Percentiles rank a stretch among this genome's conserved stretches.
Evolutionary conservation across 2,888 invertebrate genomes (phyloP).

Genomic region (Hydropsyche betteni): DNA sequence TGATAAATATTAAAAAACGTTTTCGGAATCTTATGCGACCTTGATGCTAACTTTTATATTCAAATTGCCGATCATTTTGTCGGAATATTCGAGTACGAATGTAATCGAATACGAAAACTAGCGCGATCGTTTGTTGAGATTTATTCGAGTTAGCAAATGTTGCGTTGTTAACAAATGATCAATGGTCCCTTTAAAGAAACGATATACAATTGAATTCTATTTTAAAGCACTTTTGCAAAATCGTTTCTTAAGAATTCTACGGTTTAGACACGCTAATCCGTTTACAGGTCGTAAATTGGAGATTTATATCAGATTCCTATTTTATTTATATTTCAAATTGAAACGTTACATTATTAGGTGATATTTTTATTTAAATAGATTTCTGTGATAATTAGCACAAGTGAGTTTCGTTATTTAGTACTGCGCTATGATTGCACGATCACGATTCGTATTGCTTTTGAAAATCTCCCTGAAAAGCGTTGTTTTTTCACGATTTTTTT

Average conservation of each 20-base stretch:
- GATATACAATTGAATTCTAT: background rate
- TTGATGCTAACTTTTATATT: no score
- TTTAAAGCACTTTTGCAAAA: background rate
- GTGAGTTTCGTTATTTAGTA: background rate
- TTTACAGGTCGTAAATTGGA: conserved; percentile 26
- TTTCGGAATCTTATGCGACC: no score
- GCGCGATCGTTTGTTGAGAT: no score
- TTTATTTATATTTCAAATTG: background rate
- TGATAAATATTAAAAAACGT: no score
- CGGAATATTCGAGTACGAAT: no score
- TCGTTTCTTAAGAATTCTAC: background rate
- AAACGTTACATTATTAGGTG: background rate
- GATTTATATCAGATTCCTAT: background rate
- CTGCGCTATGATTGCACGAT: background rate
- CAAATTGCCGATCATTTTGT: no score
- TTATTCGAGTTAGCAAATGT: background rate
- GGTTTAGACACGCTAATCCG: conserved; percentile 16
- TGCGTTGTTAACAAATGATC: conserved; percentile 6
- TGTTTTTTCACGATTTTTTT: conserved; percentile 3
- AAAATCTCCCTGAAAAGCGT: background rate
- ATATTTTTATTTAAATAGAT: background rate
- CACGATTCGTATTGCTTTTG: conserved; percentile 13
- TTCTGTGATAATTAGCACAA: no score
- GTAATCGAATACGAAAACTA: no score
- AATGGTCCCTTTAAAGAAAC: background rate